Conservation (phyloP, 2,113 vertebrate genomes). For the Hyperopisus bebe region DNA sequence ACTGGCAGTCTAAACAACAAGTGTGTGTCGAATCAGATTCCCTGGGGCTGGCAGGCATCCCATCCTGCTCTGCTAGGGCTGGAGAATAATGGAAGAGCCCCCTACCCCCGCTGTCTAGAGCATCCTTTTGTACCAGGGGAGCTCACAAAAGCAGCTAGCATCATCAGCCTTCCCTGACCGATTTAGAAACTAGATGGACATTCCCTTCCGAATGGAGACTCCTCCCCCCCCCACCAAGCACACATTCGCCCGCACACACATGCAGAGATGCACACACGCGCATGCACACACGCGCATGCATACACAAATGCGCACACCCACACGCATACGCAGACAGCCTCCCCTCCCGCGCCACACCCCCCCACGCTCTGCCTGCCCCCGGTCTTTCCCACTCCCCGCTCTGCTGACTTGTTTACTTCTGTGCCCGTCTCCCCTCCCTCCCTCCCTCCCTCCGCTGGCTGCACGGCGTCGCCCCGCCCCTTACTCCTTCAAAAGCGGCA, state of each 20-base stretch:
- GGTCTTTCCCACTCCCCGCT: slow-evolving; percentile 30
- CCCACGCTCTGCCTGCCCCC: slow-evolving; percentile 19
- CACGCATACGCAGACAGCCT: background rate
- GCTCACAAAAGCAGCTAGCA: background rate
- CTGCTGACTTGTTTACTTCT: slow-evolving; percentile 50
- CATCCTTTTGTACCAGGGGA: slow-evolving; percentile 25
- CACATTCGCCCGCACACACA: slow-evolving; percentile 13
- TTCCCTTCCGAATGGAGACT: slow-evolving; percentile 19
- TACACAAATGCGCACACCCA: background rate
- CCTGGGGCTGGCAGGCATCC: background rate
- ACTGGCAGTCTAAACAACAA: background rate
- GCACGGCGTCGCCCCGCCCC: slow-evolving; percentile 43
- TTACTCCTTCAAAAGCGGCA: slow-evolving; percentile 50
- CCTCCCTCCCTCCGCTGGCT: slow-evolving; percentile 5
- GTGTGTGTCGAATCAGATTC: slow-evolving; percentile 23
- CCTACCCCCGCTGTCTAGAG: background rate
- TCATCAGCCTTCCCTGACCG: slow-evolving; percentile 17
- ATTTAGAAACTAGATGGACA: slow-evolving; percentile 25
- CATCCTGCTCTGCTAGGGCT: background rate
- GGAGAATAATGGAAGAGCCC: background rate
- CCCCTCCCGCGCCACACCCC: slow-evolving; percentile 2
- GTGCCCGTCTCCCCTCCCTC: slow-evolving; percentile 40
- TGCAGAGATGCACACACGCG: background rate
- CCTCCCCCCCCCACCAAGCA: background rate
- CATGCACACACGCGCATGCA: background rate